These are phyloP conservation scores for Thymelicus lineola DNA, from an alignment of 2,888 invertebrate species.

Conservation along the genomic window DNA sequence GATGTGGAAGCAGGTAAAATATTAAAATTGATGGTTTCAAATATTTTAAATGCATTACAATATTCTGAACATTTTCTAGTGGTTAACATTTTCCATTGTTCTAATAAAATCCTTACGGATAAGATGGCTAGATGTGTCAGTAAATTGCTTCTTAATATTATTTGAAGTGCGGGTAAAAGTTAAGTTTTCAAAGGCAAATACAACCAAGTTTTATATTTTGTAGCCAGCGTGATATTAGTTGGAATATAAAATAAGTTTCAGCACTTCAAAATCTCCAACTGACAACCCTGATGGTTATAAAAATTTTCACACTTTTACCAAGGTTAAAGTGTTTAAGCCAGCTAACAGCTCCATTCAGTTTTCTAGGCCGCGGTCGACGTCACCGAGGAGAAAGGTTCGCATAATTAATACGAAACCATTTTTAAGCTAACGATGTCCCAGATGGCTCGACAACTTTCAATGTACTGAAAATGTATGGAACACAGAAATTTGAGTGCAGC, in stretches of 20 bases:
- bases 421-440: slow-evolving; percentile 28
- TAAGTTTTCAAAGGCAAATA: too few relatives aligned
- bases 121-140: too few relatives aligned
- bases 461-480: slow-evolving; percentile 20
- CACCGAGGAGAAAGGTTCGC: slow-evolving; percentile 9
- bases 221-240: too few relatives aligned
- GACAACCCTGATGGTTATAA: not conserved
- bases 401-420: slow-evolving; percentile 28
- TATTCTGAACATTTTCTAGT: too few relatives aligned
- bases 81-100: too few relatives aligned
- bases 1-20: too few relatives aligned
- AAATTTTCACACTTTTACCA: slow-evolving; percentile 6
- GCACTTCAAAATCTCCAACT: not conserved
- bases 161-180: too few relatives aligned
- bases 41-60: too few relatives aligned
- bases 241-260: not conserved
- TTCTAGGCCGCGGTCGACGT: slow-evolving; percentile 19
- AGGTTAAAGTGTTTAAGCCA: slow-evolving; percentile 6
- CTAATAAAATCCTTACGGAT: too few relatives aligned
- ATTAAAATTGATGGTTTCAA: too few relatives aligned
- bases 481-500: not conserved
- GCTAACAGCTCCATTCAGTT: slow-evolving; percentile 12
- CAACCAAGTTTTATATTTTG: too few relatives aligned
- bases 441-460: slow-evolving; percentile 20
- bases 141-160: too few relatives aligned